A percentile compares a stretch with the other conserved stretches of the same genome.
These are phyloP conservation scores for Chloromyia formosa DNA, from an alignment of 2,888 invertebrate species.

Conservation along the genomic window DNA sequence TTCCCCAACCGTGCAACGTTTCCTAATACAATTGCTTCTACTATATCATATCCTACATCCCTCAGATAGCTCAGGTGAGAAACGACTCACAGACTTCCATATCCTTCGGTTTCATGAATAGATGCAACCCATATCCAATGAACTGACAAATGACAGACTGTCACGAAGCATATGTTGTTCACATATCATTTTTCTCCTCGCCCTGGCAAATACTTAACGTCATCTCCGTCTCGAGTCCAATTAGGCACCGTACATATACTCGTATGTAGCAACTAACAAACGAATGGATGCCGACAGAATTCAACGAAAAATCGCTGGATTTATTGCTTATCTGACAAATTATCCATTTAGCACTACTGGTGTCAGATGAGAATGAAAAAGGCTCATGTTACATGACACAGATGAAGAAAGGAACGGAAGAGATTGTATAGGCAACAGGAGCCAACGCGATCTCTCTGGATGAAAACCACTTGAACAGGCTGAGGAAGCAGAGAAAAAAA, in stretches of 20 bases:
- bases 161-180: slow-evolving; percentile 19
- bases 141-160: slow-evolving; percentile 18
- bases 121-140: background rate
- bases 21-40: too few species aligned
- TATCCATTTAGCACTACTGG: slow-evolving; percentile 38
- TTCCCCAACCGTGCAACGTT: too few species aligned
- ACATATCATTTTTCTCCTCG: slow-evolving; percentile 25
- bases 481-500: background rate
- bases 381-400: slow-evolving; percentile 26
- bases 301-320: slow-evolving; percentile 30
- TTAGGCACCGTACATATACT: too few species aligned
- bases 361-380: slow-evolving; percentile 20
- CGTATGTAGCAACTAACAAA: too few species aligned
- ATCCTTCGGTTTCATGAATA: background rate
- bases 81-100: background rate
- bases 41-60: too few species aligned
- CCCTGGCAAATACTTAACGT: background rate
- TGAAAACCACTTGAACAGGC: background rate
- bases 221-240: background rate
- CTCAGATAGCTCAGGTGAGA: slow-evolving; percentile 37
- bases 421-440: slow-evolving; percentile 12
- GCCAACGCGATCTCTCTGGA: background rate
- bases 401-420: background rate
- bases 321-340: slow-evolving; percentile 42
- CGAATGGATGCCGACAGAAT: background rate